Conservation (phyloP, 2,113 vertebrate species). For the Poecile atricapillus region DNA sequence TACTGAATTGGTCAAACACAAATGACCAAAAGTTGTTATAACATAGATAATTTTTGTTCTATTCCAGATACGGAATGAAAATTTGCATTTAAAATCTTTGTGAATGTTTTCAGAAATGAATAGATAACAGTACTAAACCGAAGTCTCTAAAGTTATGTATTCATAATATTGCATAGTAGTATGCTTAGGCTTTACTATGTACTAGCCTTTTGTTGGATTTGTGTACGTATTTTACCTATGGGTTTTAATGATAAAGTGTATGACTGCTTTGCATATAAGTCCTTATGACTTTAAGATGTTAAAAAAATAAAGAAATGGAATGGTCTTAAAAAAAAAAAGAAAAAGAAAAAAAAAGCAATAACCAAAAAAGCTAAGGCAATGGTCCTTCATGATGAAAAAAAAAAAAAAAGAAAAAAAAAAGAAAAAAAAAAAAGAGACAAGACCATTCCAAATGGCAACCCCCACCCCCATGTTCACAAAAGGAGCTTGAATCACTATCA, state of each 20-base stretch:
- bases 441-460: slow-evolving; percentile 84
- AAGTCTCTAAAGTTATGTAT: slow-evolving; percentile 80
- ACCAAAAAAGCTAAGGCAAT: slow-evolving; percentile 38
- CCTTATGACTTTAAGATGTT: slow-evolving; percentile 91
- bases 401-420: neutral
- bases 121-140: slow-evolving; percentile 81
- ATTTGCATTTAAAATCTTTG: slow-evolving; percentile 83
- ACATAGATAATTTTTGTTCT: slow-evolving; percentile 80
- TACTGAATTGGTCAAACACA: slow-evolving; percentile 77
- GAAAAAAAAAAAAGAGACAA: slow-evolving; percentile 68
- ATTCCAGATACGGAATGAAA: slow-evolving; percentile 78
- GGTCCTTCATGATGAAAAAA: slow-evolving; percentile 56
- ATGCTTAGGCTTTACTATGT: slow-evolving; percentile 89
- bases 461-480: slow-evolving; percentile 81
- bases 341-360: slow-evolving; percentile 36
- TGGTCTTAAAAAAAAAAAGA: slow-evolving; percentile 77
- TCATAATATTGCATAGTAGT: slow-evolving; percentile 85
- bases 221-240: slow-evolving; percentile 99
- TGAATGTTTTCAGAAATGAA: slow-evolving; percentile 82
- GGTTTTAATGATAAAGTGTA: slow-evolving; percentile 94
- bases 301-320: slow-evolving; percentile 96
- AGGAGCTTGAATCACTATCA: slow-evolving; percentile 84
- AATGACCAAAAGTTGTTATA: slow-evolving; percentile 81
- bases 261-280: slow-evolving; percentile 91
- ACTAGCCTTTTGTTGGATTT: slow-evolving; percentile 87